phyloP scores from a whole-genome alignment of 2,113 vertebrate genomes.

The Tetrao urogallus region DNA sequence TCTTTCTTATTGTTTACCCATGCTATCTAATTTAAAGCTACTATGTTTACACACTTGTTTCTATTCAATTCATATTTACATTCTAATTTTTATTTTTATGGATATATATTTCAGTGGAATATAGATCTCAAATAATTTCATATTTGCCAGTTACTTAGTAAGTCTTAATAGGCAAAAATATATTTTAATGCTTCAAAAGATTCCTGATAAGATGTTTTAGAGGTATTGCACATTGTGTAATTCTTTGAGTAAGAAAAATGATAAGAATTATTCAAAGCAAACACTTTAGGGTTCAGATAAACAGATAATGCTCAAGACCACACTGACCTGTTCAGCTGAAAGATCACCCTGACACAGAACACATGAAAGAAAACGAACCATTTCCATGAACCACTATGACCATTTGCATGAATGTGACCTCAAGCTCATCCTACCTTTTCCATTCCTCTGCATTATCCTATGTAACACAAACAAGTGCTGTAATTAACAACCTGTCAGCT shows the following conservation, averaged over 20 bases:
- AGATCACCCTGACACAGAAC: constrained; percentile 47
- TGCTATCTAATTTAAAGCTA: not conserved
- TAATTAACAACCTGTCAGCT: not conserved
- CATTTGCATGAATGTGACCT: not conserved
- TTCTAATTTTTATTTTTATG: not conserved
- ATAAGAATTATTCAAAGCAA: constrained; percentile 54
- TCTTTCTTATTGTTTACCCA: constrained; percentile 4
- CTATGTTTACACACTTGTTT: not conserved
- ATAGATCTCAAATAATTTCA: not conserved
- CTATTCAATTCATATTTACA: not conserved
- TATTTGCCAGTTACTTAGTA: not conserved
- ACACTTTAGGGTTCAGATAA: constrained; percentile 34
- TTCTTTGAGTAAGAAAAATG: not conserved
- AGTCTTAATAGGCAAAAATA: not conserved
- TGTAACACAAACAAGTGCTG: not conserved
- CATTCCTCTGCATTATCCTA: not conserved
- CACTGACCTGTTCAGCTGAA: constrained; percentile 33
- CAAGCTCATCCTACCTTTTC: not conserved
- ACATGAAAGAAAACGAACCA: not conserved
- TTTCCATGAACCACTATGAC: not conserved
- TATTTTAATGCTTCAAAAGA: not conserved
- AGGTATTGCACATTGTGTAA: constrained; percentile 33
- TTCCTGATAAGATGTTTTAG: not conserved
- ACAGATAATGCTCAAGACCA: constrained; percentile 47
- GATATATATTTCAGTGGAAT: not conserved